These are phyloP conservation scores for Copidosoma floridanum DNA, from an alignment of 1,140 invertebrate species.

Conservation along the genomic window DNA sequence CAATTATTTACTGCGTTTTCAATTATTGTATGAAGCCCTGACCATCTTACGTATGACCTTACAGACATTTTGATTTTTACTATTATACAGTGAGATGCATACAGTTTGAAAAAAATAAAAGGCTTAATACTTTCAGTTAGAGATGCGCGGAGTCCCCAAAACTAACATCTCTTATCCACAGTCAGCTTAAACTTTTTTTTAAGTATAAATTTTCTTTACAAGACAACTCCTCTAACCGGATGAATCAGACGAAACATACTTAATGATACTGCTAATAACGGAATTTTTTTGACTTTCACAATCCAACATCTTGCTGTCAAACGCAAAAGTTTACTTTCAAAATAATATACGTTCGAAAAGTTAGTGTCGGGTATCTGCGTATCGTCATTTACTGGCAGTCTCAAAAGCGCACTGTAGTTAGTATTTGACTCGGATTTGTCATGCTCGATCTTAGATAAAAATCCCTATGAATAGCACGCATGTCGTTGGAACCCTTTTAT, in stretches of 20 bases:
- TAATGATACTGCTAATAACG: background rate
- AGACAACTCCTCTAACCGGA: background rate
- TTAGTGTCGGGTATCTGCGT: background rate
- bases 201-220: background rate
- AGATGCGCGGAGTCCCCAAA: slow-evolving; percentile 40
- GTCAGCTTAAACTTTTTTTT: background rate
- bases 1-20: slow-evolving; percentile 33
- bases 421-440: slow-evolving; percentile 3
- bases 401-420: slow-evolving; percentile 5
- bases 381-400: background rate
- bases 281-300: slow-evolving; percentile 1
- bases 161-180: slow-evolving; percentile 25
- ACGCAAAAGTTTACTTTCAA: slow-evolving; percentile 27
- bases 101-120: slow-evolving; percentile 38
- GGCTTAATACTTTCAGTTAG: slow-evolving; percentile 39
- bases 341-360: slow-evolving; percentile 19
- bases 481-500: slow-evolving; percentile 24
- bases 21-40: slow-evolving; percentile 47
- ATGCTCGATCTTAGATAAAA: slow-evolving; percentile 14
- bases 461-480: slow-evolving; percentile 25
- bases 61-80: slow-evolving; percentile 50
- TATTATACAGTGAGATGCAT: slow-evolving; percentile 49
- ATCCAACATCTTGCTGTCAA: slow-evolving; percentile 3
- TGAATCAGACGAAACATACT: background rate
- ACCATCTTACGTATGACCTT: slow-evolving; percentile 51